Conservation (phyloP, 1,140 invertebrate species). For the Vanessa tameamea region DNA sequence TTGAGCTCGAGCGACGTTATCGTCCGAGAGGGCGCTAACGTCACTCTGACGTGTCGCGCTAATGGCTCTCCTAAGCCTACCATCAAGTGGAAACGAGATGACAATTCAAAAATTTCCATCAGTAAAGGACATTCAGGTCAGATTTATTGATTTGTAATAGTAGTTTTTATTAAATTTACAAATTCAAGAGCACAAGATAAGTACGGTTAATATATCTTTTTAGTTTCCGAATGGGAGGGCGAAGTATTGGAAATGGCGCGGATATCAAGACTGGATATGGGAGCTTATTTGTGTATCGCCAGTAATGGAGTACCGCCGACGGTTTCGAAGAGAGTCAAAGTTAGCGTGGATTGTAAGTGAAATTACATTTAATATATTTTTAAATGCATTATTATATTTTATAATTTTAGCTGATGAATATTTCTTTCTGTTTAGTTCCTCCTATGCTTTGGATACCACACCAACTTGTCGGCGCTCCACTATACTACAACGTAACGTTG, state of each 20-base stretch:
- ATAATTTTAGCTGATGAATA: background rate
- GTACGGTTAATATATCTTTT: conserved; percentile 17
- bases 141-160: conserved; percentile 48
- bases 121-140: conserved; percentile 90
- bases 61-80: conserved; percentile 92
- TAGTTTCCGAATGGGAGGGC: conserved; percentile 91
- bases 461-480: conserved; percentile 91
- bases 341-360: conserved; percentile 96
- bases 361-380: background rate
- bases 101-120: conserved; percentile 90
- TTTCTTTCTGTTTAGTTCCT: conserved; percentile 83
- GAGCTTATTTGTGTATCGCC: conserved; percentile 93
- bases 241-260: conserved; percentile 90
- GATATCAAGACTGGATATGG: conserved; percentile 94
- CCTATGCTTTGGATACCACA: conserved; percentile 95
- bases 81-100: conserved; percentile 95
- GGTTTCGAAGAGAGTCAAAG: conserved; percentile 94
- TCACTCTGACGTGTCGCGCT: conserved; percentile 92
- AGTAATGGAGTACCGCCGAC: conserved; percentile 88
- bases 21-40: conserved; percentile 93
- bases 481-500: conserved; percentile 89
- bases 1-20: conserved; percentile 94
- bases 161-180: conserved; percentile 19
- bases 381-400: conserved; percentile 13
- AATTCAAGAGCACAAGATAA: background rate